Conservation (phyloP, 2,888 invertebrate genomes). For the Mythimna lalbum region DNA sequence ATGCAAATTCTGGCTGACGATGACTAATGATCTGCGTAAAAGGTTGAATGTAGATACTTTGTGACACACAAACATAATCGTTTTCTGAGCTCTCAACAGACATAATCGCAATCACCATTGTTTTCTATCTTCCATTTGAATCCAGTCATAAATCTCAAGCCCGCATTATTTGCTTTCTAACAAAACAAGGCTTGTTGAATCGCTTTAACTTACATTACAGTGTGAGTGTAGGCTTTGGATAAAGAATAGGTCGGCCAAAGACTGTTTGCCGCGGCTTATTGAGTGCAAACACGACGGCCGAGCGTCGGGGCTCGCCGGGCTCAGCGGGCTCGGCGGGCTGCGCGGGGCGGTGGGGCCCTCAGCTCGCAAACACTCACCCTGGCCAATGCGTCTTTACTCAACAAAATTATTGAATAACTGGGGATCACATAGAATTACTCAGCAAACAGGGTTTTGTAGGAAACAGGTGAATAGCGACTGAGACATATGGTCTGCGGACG, state of each 20-base stretch:
- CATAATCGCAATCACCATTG: constrained; percentile 36
- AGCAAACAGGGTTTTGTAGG: constrained; percentile 35
- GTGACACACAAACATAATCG: constrained; percentile 26
- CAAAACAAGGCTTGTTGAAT: constrained; percentile 52
- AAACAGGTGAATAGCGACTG: constrained; percentile 28
- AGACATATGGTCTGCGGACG: constrained; percentile 35
- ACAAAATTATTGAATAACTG: constrained; percentile 70
- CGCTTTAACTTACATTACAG: constrained; percentile 56
- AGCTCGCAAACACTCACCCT: constrained; percentile 66
- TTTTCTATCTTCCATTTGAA: constrained; percentile 35
- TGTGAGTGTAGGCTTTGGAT: constrained; percentile 62
- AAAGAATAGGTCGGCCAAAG: constrained; percentile 70
- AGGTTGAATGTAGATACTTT: constrained; percentile 15
- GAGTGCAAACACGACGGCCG: constrained; percentile 77
- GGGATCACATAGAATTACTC: constrained; percentile 54
- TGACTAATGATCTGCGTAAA: constrained; percentile 47
- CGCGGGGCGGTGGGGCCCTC: neutral
- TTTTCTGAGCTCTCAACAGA: constrained; percentile 28
- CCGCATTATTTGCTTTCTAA: constrained; percentile 34
- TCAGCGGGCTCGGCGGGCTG: neutral
- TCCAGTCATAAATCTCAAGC: constrained; percentile 36
- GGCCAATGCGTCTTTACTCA: constrained; percentile 64
- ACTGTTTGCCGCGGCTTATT: constrained; percentile 81
- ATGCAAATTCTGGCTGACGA: constrained; percentile 37
- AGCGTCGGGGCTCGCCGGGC: constrained; percentile 54